Conservation (phyloP, 2,113 vertebrate species). For the Poecile atricapillus region DNA sequence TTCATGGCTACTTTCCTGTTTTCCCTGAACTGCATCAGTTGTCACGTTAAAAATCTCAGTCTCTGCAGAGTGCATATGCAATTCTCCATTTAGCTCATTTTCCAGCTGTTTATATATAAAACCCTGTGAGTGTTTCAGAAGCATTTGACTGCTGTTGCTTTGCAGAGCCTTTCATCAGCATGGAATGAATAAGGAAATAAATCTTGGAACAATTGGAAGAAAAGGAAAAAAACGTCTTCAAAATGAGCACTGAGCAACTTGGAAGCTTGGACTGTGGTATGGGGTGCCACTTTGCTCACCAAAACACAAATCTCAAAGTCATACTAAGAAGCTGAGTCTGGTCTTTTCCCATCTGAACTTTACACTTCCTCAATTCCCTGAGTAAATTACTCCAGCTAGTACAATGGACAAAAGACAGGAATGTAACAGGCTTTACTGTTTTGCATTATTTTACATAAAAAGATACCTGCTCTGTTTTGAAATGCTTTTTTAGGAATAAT, state of each 20-base stretch:
- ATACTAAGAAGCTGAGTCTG: neutral
- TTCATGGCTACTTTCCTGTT: neutral
- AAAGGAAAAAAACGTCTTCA: neutral
- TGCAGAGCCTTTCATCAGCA: neutral
- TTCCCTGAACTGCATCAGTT: neutral
- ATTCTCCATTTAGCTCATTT: neutral
- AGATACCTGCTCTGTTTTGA: neutral
- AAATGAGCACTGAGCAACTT: neutral
- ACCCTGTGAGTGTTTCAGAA: neutral
- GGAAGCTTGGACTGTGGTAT: neutral
- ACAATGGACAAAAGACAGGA: neutral
- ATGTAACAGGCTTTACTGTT: neutral
- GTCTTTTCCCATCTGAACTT: neutral
- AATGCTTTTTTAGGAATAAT: neutral
- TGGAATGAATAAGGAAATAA: neutral
- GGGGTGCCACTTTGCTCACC: neutral
- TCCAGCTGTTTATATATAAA: constrained; percentile 20
- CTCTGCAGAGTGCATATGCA: neutral
- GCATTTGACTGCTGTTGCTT: neutral
- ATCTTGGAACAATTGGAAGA: constrained; percentile 30
- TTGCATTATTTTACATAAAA: neutral
- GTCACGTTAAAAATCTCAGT: neutral
- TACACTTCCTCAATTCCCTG: neutral
- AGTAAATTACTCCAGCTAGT: neutral
- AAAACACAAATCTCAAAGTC: neutral